These are phyloP conservation scores for Iselma pallidipennis DNA, from an alignment of 2,888 invertebrate species.

Conservation along the genomic window DNA sequence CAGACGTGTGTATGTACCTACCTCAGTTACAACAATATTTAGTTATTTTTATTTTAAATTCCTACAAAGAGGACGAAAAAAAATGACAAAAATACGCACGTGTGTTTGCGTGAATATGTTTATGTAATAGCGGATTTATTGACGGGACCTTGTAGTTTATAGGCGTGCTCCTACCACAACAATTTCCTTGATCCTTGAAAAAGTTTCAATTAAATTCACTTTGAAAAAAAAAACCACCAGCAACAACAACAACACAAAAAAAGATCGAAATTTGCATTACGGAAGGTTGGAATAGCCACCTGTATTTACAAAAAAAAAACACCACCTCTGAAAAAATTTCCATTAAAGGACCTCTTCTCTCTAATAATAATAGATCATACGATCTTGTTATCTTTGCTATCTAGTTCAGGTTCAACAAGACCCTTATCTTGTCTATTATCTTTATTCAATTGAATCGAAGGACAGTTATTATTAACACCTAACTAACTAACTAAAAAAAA, in stretches of 20 bases:
- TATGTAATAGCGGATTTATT: not conserved
- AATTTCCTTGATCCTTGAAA: slow-evolving; percentile 1
- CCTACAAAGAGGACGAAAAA: too few species aligned
- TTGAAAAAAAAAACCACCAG: too few species aligned
- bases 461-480: not conserved
- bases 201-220: not conserved
- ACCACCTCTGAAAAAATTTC: too few species aligned
- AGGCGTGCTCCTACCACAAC: slow-evolving; percentile 1
- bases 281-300: too few species aligned
- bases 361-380: too few species aligned
- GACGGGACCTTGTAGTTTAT: not conserved
- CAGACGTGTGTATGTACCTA: too few species aligned
- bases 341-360: too few species aligned
- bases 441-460: not conserved
- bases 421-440: not conserved
- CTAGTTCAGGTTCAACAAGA: not conserved
- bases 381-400: not conserved
- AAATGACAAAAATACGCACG: not conserved
- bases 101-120: slow-evolving; percentile 1
- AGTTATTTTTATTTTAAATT: too few species aligned
- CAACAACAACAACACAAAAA: too few species aligned
- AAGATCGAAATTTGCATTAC: not conserved
- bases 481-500: not conserved
- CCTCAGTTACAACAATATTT: too few species aligned
- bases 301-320: too few species aligned